A percentile compares a stretch with the other conserved stretches of the same genome.
Evolutionary conservation across 2,797 vertebrate genomes (phyloP).

Genomic region (Rhabdomys pumilio): DNA sequence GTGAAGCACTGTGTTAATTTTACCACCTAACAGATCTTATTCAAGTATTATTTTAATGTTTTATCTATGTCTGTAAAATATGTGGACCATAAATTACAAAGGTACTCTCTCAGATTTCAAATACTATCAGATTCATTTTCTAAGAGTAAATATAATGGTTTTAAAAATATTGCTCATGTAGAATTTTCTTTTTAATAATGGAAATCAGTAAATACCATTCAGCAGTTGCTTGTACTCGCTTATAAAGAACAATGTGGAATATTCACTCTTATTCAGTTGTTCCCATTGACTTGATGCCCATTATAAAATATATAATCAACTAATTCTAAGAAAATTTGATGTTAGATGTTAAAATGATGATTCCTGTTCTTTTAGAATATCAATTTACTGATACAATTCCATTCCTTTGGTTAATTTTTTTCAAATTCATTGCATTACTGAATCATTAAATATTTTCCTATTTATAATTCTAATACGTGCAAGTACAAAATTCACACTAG

Average conservation of each 20-base stretch:
- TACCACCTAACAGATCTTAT: background rate
- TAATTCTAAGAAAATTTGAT: background rate
- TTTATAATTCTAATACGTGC: background rate
- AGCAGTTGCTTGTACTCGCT: background rate
- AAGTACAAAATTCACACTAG: conserved; percentile 22
- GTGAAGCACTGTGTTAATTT: background rate
- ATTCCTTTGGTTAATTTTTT: conserved; percentile 21
- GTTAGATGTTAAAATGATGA: background rate
- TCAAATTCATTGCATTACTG: background rate
- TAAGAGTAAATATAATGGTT: background rate
- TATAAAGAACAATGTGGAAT: too few species aligned
- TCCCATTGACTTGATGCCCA: background rate
- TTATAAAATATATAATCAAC: background rate
- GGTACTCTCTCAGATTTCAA: background rate
- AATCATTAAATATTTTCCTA: background rate
- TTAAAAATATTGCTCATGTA: background rate
- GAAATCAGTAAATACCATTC: background rate
- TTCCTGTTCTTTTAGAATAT: background rate
- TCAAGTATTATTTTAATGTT: conserved; percentile 52
- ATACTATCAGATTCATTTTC: background rate
- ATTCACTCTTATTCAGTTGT: background rate
- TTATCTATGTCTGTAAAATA: conserved; percentile 29
- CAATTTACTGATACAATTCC: background rate
- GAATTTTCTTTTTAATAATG: conserved; percentile 55
- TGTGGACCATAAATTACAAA: background rate